Base-by-base conservation (phyloP, 2,113 vertebrate species). In the Arvicanthis niloticus region DNA sequence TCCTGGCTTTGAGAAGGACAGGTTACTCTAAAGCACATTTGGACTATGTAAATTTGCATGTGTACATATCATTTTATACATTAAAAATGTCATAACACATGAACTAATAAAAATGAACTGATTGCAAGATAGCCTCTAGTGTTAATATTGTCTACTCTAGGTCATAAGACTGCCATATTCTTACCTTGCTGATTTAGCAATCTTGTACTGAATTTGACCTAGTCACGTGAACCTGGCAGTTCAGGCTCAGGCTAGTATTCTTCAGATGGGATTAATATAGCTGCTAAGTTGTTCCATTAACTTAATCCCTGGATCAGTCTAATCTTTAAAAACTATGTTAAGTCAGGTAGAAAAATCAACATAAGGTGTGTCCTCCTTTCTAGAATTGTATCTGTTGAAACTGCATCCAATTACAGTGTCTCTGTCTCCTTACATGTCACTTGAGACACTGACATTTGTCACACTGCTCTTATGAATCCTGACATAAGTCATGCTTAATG, bases 361-460 rank as follows among this genome's bases (percentile, higher is more conserved):
- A 58, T 48, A 81, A 86, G 40, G 68, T 70, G 29, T 17, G 17
- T 3, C 31, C 53, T 91, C 95, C 70, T 62, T 70, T 62, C 3
- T 60, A 15, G 21, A 93, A 92, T 72, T 37, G 60, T 85, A 24
- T 67, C 37, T 87, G 26, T 87, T 96, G 67, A 88, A 85, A 80
- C 73, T 86, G 34, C 22, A 53, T 93, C 70, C 88, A 80, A 9
- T 73, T 90, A 75, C 92, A 58, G 29, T 75, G 73, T 68, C 84
- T 51, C 53, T 89, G 3, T 93, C 86, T 75, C 95, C 91, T 88
- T 67, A 94, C 95, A 92, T 51, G 48, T 73, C 81, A 37, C 76
- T 77, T 93, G 51, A 86, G 76, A 92, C 5, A 8, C 9, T 92
- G 85, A 67, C 89, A 53, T 91, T 97, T 96, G 58, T 93, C 91